These are phyloP conservation scores for Dicaeum eximium DNA, from an alignment of 2,113 vertebrate genomes.

Conservation along the genomic window DNA sequence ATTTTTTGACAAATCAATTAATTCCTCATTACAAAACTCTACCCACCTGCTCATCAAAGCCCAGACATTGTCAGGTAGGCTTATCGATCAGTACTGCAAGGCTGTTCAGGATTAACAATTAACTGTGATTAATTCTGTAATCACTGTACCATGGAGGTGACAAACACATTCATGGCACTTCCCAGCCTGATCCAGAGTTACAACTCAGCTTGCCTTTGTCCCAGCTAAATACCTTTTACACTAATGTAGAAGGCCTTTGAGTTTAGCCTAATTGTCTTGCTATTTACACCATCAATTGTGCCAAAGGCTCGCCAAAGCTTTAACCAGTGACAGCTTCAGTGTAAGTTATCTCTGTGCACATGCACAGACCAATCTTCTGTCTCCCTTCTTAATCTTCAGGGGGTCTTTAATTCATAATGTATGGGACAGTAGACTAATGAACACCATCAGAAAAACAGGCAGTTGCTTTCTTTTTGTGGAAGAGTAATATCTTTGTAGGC, in stretches of 20 bases:
- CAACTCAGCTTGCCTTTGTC: background rate
- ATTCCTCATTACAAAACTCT: background rate
- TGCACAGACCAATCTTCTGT: background rate
- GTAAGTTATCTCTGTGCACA: background rate
- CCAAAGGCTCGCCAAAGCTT: background rate
- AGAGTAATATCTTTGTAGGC: background rate
- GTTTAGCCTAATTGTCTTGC: background rate
- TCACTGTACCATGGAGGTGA: background rate
- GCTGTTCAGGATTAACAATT: background rate
- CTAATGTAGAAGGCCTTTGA: background rate
- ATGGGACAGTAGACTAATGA: background rate
- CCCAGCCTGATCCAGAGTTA: background rate
- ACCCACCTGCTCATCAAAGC: background rate
- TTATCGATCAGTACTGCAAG: background rate
- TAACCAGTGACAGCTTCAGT: background rate
- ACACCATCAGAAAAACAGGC: background rate
- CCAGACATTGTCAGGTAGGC: background rate
- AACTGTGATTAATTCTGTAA: background rate
- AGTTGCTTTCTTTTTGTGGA: background rate
- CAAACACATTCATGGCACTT: background rate
- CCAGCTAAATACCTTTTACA: background rate
- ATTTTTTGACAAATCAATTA: background rate
- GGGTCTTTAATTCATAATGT: background rate
- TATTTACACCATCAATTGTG: accelerated
- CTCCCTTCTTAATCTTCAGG: background rate